phyloP scores from a whole-genome alignment of 2,888 invertebrate species.

The Orthosia incerta region DNA sequence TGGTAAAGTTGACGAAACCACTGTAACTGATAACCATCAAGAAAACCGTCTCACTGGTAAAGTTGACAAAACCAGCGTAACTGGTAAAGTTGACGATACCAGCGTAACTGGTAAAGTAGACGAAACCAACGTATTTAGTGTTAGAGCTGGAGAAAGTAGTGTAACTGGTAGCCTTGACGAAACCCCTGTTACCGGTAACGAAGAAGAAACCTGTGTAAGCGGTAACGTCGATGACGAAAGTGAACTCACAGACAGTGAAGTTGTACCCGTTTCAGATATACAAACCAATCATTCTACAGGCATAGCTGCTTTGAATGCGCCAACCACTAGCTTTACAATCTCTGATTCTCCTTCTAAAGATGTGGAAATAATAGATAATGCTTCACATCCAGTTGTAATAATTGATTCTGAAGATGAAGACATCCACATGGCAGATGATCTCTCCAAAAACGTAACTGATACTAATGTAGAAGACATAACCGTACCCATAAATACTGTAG shows the following conservation, averaged over 20 bases:
- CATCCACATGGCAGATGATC: slow-evolving; percentile 6
- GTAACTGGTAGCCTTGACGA: neutral
- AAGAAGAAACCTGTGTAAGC: neutral
- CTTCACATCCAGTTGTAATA: slow-evolving; percentile 19
- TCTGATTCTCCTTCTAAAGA: slow-evolving; percentile 15
- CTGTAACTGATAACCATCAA: no score
- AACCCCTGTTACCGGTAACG: neutral
- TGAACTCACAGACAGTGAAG: no score
- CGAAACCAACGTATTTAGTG: neutral
- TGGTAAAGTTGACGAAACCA: neutral
- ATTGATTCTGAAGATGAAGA: slow-evolving; percentile 43
- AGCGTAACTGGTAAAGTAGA: neutral
- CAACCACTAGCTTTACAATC: neutral
- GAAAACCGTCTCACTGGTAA: no score
- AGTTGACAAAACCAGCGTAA: neutral
- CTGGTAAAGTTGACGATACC: no score
- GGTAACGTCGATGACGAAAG: neutral
- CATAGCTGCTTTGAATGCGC: neutral
- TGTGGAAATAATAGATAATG: slow-evolving; percentile 33
- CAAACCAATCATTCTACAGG: slow-evolving; percentile 3
- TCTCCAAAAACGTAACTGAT: neutral
- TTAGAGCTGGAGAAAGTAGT: neutral
- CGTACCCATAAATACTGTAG: slow-evolving; percentile 1
- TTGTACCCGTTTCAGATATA: slow-evolving; percentile 7
- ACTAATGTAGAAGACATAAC: neutral